These are phyloP conservation scores for Noctilio leporinus DNA, from an alignment of 2,113 vertebrate genomes.

Conservation along the genomic window DNA sequence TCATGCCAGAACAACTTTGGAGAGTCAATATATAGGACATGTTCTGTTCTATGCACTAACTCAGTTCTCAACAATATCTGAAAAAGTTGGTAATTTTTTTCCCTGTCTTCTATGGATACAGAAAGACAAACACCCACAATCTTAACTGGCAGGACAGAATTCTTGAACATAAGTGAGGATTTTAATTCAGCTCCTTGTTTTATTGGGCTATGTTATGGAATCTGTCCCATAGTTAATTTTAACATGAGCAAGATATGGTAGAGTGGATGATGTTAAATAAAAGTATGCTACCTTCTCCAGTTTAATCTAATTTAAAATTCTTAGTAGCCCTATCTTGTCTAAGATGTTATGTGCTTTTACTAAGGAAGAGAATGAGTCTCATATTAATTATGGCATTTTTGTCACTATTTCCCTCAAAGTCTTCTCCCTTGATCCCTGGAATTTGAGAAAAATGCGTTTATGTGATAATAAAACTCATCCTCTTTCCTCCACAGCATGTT, in stretches of 20 bases:
- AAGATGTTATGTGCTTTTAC: neutral
- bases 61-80: neutral
- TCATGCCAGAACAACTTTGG: neutral
- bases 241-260: neutral
- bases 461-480: neutral
- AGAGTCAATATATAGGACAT: neutral
- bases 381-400: neutral
- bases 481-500: neutral
- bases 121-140: neutral
- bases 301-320: slow-evolving; percentile 8
- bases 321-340: neutral
- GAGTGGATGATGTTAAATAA: neutral
- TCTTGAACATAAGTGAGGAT: neutral
- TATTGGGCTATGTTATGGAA: neutral
- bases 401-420: neutral
- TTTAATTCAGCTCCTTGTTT: neutral
- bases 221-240: neutral
- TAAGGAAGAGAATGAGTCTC: neutral
- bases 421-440: neutral
- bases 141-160: neutral
- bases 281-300: neutral
- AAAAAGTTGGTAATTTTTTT: neutral
- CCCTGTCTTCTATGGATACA: neutral
- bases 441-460: neutral
- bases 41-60: neutral